A percentile compares a stretch with the other conserved stretches of the same genome.
Conservation (phyloP, 2,888 invertebrate species). For the Nysson spinosus region DNA sequence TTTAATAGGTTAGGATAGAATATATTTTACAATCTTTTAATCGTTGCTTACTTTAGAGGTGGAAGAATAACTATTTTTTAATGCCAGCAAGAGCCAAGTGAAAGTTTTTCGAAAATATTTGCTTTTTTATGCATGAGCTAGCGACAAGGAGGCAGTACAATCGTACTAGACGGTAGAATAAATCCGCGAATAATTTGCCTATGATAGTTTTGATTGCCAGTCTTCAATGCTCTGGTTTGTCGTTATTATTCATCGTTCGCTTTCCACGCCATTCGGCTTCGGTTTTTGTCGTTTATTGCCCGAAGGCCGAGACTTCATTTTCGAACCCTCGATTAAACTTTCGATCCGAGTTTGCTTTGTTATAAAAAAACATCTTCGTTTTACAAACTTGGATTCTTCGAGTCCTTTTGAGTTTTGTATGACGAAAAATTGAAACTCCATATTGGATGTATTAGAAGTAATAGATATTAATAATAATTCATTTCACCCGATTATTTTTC, state of each 20-base stretch:
- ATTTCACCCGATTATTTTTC: too few species aligned
- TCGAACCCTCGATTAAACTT: conserved; percentile 40
- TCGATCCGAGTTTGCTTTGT: conserved; percentile 2
- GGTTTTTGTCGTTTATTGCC: conserved; percentile 3
- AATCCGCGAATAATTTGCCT: conserved; percentile 44
- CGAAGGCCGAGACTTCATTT: conserved; percentile 9
- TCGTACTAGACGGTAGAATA: conserved; percentile 33
- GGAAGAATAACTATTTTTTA: too few species aligned
- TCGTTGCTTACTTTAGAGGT: too few species aligned
- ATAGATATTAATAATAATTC: too few species aligned
- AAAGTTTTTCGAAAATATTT: conserved; percentile 9
- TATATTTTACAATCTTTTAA: too few species aligned
- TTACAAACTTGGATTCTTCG: too few species aligned
- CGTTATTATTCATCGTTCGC: conserved; percentile 29
- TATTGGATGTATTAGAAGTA: too few species aligned
- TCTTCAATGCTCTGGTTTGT: conserved; percentile 66
- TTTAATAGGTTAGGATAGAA: too few species aligned
- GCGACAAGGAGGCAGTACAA: conserved; percentile 14
- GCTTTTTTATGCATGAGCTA: not conserved
- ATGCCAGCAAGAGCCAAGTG: too few species aligned
- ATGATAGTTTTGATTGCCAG: conserved; percentile 71
- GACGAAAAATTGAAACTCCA: too few species aligned
- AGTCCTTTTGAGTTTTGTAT: not conserved
- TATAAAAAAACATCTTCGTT: not conserved
- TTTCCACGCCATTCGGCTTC: conserved; percentile 17